phyloP scores from a whole-genome alignment of 1,140 invertebrate genomes.

The Mizuhopecten yessoensis region DNA sequence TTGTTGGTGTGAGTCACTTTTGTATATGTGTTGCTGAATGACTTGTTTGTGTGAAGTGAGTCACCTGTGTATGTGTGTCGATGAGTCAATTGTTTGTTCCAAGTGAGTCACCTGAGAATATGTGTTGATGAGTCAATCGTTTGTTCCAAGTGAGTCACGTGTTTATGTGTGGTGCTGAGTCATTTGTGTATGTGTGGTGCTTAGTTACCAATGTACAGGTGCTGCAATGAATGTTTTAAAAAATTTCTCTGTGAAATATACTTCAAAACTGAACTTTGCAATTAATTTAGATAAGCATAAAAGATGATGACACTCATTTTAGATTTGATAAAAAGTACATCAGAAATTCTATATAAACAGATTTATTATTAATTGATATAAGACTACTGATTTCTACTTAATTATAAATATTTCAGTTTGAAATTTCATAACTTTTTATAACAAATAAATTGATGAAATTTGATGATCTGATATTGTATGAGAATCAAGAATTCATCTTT shows the following conservation, averaged over 20 bases:
- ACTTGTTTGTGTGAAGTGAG: too few relatives aligned
- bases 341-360: not conserved
- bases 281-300: not conserved
- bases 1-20: not conserved
- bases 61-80: not conserved
- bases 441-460: not conserved
- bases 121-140: too few relatives aligned
- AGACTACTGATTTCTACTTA: not conserved
- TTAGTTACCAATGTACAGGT: not conserved
- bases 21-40: not conserved
- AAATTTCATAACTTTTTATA: not conserved
- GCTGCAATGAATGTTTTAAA: too few relatives aligned
- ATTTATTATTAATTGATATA: not conserved
- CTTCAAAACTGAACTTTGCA: not conserved
- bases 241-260: not conserved
- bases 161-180: not conserved
- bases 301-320: too few relatives aligned
- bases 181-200: not conserved
- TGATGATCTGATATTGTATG: too few relatives aligned
- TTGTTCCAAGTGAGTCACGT: not conserved
- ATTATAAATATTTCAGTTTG: not conserved
- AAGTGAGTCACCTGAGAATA: too few relatives aligned
- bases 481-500: too few relatives aligned
- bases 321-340: not conserved
- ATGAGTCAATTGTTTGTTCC: too few relatives aligned